These are phyloP conservation scores for Ptilorrhoa leucosticta DNA, from an alignment of 2,113 vertebrate species.

Conservation along the genomic window DNA sequence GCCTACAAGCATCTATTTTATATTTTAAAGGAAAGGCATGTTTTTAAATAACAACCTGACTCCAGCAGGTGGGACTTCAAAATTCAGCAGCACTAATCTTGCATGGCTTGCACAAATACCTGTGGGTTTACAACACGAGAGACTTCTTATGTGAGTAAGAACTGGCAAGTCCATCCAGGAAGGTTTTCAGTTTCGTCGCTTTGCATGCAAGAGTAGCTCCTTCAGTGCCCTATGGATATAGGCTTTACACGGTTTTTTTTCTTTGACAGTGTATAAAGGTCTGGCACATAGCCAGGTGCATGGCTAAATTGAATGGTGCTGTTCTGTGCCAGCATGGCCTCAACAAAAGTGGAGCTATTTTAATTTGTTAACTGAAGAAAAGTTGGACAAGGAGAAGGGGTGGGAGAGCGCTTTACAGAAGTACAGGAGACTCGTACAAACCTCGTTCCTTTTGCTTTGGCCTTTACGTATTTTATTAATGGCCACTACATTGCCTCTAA, in stretches of 20 bases:
- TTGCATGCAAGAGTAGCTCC: background rate
- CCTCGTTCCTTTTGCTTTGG: background rate
- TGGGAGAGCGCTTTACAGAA: background rate
- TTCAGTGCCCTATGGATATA: background rate
- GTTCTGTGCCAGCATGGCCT: conserved; percentile 2
- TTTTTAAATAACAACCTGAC: background rate
- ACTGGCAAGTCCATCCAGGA: background rate
- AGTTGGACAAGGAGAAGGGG: background rate
- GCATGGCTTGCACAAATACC: background rate
- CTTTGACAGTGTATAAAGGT: background rate
- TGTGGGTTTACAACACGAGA: background rate
- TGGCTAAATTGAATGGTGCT: conserved; percentile 8
- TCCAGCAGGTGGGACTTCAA: background rate
- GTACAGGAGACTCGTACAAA: background rate
- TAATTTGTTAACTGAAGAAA: conserved; percentile 28
- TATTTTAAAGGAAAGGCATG: background rate
- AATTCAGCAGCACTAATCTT: background rate
- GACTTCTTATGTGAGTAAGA: background rate
- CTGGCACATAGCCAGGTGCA: conserved; percentile 13
- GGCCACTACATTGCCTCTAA: background rate
- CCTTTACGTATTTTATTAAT: background rate
- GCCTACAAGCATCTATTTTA: background rate
- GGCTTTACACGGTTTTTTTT: background rate
- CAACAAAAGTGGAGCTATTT: conserved; percentile 25
- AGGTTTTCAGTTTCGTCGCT: background rate